Conservation (phyloP, 1,140 invertebrate species). For the Aphaenogaster ashmeadi region DNA sequence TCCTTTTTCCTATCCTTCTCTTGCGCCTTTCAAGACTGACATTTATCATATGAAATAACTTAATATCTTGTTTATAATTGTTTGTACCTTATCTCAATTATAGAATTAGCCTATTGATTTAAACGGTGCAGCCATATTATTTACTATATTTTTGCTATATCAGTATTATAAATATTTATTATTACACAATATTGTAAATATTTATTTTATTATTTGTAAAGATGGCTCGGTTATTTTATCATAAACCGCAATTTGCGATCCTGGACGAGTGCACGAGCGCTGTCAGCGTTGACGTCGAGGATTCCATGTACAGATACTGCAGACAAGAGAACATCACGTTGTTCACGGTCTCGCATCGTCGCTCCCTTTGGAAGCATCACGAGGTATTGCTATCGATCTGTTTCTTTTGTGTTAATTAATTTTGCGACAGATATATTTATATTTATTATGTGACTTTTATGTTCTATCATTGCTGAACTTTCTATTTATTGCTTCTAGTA, state of each 20-base stretch:
- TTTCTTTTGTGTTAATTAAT: neutral
- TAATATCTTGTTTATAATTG: neutral
- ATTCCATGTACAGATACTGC: slow-evolving; percentile 98
- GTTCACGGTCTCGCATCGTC: slow-evolving; percentile 98
- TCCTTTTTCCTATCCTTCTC: neutral
- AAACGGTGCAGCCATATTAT: neutral
- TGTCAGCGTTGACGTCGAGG: slow-evolving; percentile 99
- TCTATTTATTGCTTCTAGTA: slow-evolving; percentile 87
- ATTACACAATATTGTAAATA: neutral
- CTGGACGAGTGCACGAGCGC: slow-evolving; percentile 99
- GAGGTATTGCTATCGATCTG: slow-evolving; percentile 88
- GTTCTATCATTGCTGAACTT: slow-evolving; percentile 13
- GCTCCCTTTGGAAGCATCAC: slow-evolving; percentile 98
- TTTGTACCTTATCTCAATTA: neutral
- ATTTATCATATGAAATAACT: neutral
- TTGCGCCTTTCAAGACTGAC: neutral
- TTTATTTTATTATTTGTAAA: slow-evolving; percentile 80
- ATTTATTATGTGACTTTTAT: neutral
- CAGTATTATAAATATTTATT: neutral
- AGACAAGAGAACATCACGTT: slow-evolving; percentile 96
- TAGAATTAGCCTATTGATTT: neutral
- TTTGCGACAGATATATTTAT: neutral
- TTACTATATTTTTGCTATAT: neutral
- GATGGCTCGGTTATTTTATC: slow-evolving; percentile 99
- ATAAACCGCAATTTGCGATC: slow-evolving; percentile 99